These are phyloP conservation scores for Dascillus cervinus DNA, from an alignment of 2,888 invertebrate species.

Conservation along the genomic window DNA sequence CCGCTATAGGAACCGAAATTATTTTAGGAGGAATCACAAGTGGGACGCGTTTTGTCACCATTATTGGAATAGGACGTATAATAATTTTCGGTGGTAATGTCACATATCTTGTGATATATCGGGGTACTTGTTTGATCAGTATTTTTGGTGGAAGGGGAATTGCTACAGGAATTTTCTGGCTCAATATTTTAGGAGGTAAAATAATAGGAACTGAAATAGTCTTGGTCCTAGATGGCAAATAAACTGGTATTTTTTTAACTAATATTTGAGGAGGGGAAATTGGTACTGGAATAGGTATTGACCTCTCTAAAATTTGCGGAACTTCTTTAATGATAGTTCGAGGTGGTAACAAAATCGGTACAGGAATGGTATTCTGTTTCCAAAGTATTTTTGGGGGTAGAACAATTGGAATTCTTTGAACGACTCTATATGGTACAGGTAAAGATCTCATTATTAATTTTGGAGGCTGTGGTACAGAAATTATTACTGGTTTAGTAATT, in stretches of 20 bases:
- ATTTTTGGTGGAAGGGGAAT: constrained; percentile 5
- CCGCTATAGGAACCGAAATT: background rate
- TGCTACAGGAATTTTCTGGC: constrained; percentile 5
- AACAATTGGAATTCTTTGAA: background rate
- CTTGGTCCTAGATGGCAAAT: constrained; percentile 5
- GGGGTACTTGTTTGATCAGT: constrained; percentile 7
- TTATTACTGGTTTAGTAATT: background rate
- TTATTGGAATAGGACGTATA: background rate
- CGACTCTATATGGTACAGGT: background rate
- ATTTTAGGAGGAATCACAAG: background rate
- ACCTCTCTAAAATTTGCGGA: background rate
- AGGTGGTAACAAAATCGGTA: constrained; percentile 1
- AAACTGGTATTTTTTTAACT: constrained; percentile 8
- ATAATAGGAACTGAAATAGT: constrained; percentile 7
- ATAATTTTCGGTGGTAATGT: constrained; percentile 5
- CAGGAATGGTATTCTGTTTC: too few species aligned
- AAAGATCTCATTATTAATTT: background rate
- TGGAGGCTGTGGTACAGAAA: background rate
- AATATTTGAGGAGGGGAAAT: constrained; percentile 5
- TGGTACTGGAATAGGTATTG: constrained; percentile 2
- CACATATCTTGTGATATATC: too few species aligned
- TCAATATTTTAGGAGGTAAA: constrained; percentile 7
- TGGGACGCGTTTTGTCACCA: too few species aligned
- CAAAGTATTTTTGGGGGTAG: background rate
- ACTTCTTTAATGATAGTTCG: constrained; percentile 2